Evolutionary conservation across 2,113 vertebrate species (phyloP).

Genomic region (Suncus etruscus): DNA sequence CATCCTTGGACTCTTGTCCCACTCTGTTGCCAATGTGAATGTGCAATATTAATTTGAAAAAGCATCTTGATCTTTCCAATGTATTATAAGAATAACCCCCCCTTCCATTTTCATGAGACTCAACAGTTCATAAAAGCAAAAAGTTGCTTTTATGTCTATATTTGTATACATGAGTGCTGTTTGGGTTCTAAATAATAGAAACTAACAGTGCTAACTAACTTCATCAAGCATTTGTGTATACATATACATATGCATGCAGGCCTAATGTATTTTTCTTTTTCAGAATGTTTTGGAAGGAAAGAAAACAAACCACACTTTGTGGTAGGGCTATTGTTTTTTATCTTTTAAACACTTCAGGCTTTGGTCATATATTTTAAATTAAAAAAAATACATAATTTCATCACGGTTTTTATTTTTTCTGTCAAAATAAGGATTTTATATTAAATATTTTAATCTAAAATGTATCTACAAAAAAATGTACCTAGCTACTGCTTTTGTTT

Average conservation of each 20-base stretch:
- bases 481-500: too few relatives aligned
- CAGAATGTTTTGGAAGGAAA: neutral
- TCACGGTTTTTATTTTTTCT: neutral
- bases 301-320: neutral
- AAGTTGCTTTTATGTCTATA: neutral
- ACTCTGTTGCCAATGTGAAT: neutral
- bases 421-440: neutral
- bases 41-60: neutral
- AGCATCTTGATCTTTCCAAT: neutral
- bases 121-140: neutral
- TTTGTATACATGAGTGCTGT: neutral
- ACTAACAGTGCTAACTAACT: neutral
- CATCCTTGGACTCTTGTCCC: neutral
- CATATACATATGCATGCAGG: neutral
- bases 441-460: too few relatives aligned
- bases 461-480: too few relatives aligned
- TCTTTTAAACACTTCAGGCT: neutral
- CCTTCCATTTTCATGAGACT: neutral
- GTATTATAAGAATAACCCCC: slow-evolving; percentile 27
- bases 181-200: neutral
- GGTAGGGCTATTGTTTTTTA: neutral
- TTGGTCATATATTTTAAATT: neutral
- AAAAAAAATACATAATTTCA: neutral
- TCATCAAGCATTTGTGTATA: neutral
- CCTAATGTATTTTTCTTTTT: neutral